These are phyloP conservation scores for Leucophenga montana DNA, from an alignment of 2,888 invertebrate species.

Conservation along the genomic window DNA sequence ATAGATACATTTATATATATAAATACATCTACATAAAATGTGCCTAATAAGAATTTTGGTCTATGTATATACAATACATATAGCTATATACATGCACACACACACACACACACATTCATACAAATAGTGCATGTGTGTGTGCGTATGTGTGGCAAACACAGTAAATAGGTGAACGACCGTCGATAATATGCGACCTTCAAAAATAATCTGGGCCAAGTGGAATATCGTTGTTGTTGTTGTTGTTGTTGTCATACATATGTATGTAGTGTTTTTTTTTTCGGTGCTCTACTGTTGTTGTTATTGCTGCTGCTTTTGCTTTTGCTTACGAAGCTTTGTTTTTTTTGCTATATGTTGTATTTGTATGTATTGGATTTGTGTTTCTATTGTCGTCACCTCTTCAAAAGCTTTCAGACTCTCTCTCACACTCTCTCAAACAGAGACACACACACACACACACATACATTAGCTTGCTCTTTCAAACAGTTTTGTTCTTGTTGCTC, in stretches of 20 bases:
- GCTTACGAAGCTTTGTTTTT: conserved; percentile 7
- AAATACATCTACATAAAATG: neutral
- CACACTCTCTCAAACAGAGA: conserved; percentile 23
- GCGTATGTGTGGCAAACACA: conserved; percentile 27
- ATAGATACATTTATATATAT: neutral
- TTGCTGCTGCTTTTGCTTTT: conserved; percentile 2
- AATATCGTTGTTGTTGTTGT: conserved; percentile 57
- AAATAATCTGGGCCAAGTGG: conserved; percentile 74
- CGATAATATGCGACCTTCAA: conserved; percentile 73
- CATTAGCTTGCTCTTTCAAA: neutral
- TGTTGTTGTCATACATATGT: neutral
- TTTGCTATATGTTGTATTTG: conserved; percentile 20
- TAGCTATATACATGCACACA: conserved; percentile 27
- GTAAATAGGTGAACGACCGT: conserved; percentile 73
- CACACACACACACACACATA: no score
- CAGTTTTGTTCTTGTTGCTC: conserved; percentile 7
- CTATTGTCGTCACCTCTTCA: neutral
- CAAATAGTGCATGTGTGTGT: conserved; percentile 8
- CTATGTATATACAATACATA: conserved; percentile 2
- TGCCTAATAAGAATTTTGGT: conserved; percentile 1
- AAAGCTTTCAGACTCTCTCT: conserved; percentile 28
- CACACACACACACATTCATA: conserved; percentile 21
- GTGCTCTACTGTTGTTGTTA: conserved; percentile 16
- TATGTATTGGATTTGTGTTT: conserved; percentile 22
- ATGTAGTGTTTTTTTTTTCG: neutral